Base-by-base conservation (phyloP, 2,797 vertebrate species). In the Pteronotus mesoamericanus region DNA sequence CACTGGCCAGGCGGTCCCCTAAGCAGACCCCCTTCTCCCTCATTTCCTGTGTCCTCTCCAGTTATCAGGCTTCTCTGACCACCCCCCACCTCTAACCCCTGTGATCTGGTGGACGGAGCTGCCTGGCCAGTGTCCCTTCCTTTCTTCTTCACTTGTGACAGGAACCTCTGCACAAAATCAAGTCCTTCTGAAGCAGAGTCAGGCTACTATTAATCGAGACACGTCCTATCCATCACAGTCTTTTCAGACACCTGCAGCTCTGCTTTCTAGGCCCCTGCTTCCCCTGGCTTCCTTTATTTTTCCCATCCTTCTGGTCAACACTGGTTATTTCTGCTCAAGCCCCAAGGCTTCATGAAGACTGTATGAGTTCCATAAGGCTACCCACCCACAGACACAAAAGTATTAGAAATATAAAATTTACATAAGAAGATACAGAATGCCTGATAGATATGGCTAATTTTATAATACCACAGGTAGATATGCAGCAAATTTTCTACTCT, bases 401-500 rank as follows among this genome's bases (percentile, higher is more conserved):
- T 34, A 85, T 14, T 59, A 8, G n/a, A 75, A 94, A 89, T 79
- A 37, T n/a, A 39, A 90, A 14, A 59, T 74, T 61, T 88, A 88
- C 18, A 37, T 72, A 89, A 26, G 59, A 88, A 89, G 34, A 18
- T 53, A 69, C 24, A 95, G 55, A 78, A 96, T 55, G 37, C 46
- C 44, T 75, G 32, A 21, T 12, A 89, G 83, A 72, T 34, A 72
- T 1, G 61, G 89, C 89, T 92, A 80, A 79, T 69, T 95, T 88
- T 55, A 90, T 89, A 96, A 75, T 19, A 84, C 39, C 32, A 89
- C 42, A 86, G 87, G 44, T 15, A 93, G 75, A 59, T 21, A 84
- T 2, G 34, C 32, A 93, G 91, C 72, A 26, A 15, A 42, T 72
- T 71, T 91, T 94, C 86, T 94, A 96, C 61, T 91, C 95, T 95